A percentile compares a stretch with the other conserved stretches of the same genome.
These are phyloP conservation scores for Caiman crocodilus DNA, from an alignment of 2,797 vertebrate genomes.

Conservation along the genomic window DNA sequence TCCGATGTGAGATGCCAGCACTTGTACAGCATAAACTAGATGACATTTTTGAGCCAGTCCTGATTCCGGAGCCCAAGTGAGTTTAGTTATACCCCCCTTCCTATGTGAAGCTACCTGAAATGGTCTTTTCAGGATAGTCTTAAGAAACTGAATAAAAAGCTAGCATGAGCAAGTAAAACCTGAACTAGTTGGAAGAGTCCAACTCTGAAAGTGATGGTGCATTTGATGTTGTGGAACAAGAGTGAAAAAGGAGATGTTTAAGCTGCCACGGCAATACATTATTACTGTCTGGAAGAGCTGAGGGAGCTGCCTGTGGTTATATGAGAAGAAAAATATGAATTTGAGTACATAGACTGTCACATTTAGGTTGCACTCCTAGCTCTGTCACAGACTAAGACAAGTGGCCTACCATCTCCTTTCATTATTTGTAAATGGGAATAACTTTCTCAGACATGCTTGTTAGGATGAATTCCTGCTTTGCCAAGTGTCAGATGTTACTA, in stretches of 20 bases:
- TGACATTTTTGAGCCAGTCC: slow-evolving; percentile 95
- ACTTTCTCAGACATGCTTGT: background rate
- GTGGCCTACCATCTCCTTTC: background rate
- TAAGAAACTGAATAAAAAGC: background rate
- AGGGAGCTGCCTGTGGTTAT: background rate
- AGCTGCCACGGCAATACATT: background rate
- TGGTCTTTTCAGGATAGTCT: background rate
- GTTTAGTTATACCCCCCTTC: slow-evolving; percentile 45
- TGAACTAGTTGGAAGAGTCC: background rate
- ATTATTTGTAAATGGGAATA: background rate
- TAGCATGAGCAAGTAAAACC: background rate
- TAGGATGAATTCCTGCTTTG: background rate
- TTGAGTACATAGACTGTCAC: background rate
- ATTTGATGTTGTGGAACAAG: background rate
- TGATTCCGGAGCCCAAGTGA: slow-evolving; percentile 97
- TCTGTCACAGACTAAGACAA: background rate
- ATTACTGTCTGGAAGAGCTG: background rate
- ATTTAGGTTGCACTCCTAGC: background rate
- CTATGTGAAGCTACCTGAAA: background rate
- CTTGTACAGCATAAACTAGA: slow-evolving; percentile 98
- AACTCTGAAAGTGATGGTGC: accelerated
- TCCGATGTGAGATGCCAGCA: slow-evolving; percentile 93
- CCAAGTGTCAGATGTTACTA: background rate
- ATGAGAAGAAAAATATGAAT: background rate
- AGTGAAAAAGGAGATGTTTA: background rate